Evolutionary conservation across 2,888 invertebrate species (phyloP).

Genomic region (Horisme vitalbata): DNA sequence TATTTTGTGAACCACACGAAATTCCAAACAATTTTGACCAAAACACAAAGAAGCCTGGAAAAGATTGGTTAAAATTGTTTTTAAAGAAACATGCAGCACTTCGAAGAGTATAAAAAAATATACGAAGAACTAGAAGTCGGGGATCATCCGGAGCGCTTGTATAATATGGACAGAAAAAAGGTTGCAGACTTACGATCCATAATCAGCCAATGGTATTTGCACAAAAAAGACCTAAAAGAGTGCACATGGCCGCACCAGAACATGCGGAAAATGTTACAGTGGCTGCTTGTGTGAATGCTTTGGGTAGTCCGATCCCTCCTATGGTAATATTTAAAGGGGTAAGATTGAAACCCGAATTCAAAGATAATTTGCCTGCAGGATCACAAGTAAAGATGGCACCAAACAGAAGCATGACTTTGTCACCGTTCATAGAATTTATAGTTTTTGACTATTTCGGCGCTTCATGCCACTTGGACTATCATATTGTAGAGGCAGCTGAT

Average conservation of each 20-base stretch:
- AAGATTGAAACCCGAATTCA: conserved; percentile 17
- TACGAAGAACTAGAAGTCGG: conserved; percentile 30
- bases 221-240: conserved; percentile 41
- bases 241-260: conserved; percentile 41
- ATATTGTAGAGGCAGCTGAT: conserved; percentile 30
- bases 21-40: conserved; percentile 5
- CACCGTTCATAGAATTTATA: conserved; percentile 7
- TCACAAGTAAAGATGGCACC: conserved; percentile 10
- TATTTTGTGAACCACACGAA: conserved; percentile 3
- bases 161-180: conserved; percentile 48
- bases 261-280: conserved; percentile 49
- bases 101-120: conserved; percentile 20
- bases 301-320: conserved; percentile 41
- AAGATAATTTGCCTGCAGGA: conserved; percentile 2
- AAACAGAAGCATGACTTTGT: conserved; percentile 16
- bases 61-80: conserved; percentile 10
- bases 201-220: conserved; percentile 39
- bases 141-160: conserved; percentile 35
- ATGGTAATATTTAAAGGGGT: conserved; percentile 41
- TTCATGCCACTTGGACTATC: conserved; percentile 26
- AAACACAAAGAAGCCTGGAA: neutral
- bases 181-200: conserved; percentile 41
- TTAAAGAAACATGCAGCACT: conserved; percentile 3
- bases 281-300: conserved; percentile 45
- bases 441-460: conserved; percentile 31